Base-by-base conservation (phyloP, 2,888 invertebrate genomes). In the Acleris literana region DNA sequence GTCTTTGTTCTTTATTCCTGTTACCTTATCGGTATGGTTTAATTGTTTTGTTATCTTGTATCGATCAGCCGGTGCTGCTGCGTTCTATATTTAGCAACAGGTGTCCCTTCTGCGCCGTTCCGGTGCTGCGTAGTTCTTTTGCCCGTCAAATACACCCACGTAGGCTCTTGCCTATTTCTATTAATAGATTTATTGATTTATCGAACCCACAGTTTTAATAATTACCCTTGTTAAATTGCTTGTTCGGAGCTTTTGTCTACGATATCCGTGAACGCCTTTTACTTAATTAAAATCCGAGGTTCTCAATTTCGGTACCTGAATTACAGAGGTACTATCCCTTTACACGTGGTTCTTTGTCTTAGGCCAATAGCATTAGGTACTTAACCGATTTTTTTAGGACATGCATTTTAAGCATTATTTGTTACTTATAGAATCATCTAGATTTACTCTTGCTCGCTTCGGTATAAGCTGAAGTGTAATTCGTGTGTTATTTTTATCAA, bases 51-150 rank as follows among this genome's bases (percentile, higher is more conserved):
- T 85, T 78, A 79, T 79, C 61, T 43, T 57, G 70, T 89, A 90
- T 90, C 80, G 90, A 91, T 90, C 80, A 76, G 73, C 76, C 77
- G 79, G 77, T 62, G 74, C 79, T 80, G 79, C 78, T 80, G 78
- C 76, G 82, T 76, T 87, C 90, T 90, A 89, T 84, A 84, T 87
- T 85, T 91, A 91, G 89, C 92, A 92, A 91, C 92, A 91, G 87
- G 91, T 91, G 87, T 79, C 79, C 75, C 76, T 75, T 75, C 78
- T 81, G 81, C 82, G 85, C 77, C 74, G 70, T 76, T 71, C 70
- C 65, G 74, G 72, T 76, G 73, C 80, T 86, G 80, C 88, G 90
- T 86, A 85, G 80, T 83, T 80, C 66, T 67, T 79, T 76, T 77
- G 70, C 64, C 69, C 70, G 69, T 77, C 71, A 78, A 77, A 74